Conservation (phyloP, 2,888 invertebrate species). For the Melanophora roralis region DNA sequence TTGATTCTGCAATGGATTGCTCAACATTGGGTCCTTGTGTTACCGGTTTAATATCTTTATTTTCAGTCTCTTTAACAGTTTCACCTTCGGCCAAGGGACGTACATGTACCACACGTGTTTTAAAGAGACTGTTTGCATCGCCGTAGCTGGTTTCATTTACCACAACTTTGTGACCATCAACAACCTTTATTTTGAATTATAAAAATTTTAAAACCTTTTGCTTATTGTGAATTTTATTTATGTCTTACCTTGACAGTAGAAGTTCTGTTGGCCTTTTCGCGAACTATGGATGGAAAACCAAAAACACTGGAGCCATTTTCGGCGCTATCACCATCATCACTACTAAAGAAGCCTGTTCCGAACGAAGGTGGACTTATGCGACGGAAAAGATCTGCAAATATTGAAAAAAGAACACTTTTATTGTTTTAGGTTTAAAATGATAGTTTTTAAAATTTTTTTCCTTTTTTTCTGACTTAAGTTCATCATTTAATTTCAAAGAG, state of each 20-base stretch:
- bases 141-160: slow-evolving; percentile 80
- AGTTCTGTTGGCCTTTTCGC: slow-evolving; percentile 74
- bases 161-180: slow-evolving; percentile 79
- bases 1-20: slow-evolving; percentile 55
- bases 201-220: neutral
- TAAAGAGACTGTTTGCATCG: slow-evolving; percentile 76
- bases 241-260: slow-evolving; percentile 75
- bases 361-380: slow-evolving; percentile 73
- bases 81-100: slow-evolving; percentile 77
- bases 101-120: slow-evolving; percentile 78
- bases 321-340: slow-evolving; percentile 59
- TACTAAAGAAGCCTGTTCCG: slow-evolving; percentile 61
- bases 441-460: neutral
- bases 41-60: slow-evolving; percentile 57
- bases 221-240: neutral
- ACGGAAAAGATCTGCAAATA: slow-evolving; percentile 73
- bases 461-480: no score
- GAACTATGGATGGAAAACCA: slow-evolving; percentile 63
- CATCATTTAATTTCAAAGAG: no score
- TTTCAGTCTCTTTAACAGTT: slow-evolving; percentile 67
- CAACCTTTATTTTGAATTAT: slow-evolving; percentile 72
- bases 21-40: slow-evolving; percentile 60
- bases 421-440: slow-evolving; percentile 42
- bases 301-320: slow-evolving; percentile 56
- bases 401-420: slow-evolving; percentile 60